Evolutionary conservation across 2,797 vertebrate genomes (phyloP).

Genomic region (Typhlichthys eigenmanni): DNA sequence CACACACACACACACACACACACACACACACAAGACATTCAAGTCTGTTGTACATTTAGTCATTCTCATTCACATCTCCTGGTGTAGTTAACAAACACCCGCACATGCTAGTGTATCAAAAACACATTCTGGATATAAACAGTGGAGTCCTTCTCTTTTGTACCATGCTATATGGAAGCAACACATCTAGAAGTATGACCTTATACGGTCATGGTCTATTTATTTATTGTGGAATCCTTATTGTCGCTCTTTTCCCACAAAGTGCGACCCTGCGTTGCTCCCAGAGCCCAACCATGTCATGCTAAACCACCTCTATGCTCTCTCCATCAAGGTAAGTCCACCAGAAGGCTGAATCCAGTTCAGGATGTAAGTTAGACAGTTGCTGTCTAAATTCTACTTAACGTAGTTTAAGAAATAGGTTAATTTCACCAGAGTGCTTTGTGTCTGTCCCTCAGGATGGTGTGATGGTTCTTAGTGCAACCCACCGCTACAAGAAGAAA

Average conservation of each 20-base stretch:
- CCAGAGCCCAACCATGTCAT: conserved; percentile 98
- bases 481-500: conserved; percentile 97
- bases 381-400: neutral
- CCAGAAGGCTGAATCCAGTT: neutral
- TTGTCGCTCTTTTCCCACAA: neutral
- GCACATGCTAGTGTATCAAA: no score
- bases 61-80: no score
- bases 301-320: conserved; percentile 96
- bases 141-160: neutral
- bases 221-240: neutral
- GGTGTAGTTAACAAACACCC: no score
- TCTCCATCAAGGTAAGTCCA: conserved; percentile 92
- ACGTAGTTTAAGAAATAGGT: neutral
- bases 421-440: neutral
- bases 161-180: no score
- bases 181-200: no score
- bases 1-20: no score
- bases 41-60: no score
- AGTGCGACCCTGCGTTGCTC: conserved; percentile 98
- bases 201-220: neutral
- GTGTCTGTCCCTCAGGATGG: conserved; percentile 79
- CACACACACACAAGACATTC: no score
- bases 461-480: conserved; percentile 95
- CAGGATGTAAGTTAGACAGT: neutral
- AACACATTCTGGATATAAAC: no score